Conservation (phyloP, 2,888 invertebrate species). For the Melinaea menophilus region DNA sequence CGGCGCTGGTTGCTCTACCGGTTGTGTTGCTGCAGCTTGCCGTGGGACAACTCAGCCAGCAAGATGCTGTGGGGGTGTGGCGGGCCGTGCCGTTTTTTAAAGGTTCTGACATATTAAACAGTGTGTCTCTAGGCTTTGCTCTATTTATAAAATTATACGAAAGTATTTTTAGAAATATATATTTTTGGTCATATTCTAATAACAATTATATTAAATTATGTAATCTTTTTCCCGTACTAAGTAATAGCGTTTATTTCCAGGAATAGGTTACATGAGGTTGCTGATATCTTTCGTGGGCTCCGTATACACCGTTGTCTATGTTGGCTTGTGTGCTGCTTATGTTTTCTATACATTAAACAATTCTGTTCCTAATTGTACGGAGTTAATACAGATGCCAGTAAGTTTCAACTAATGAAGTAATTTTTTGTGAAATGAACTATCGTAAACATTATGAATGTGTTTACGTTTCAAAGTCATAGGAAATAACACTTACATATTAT, state of each 20-base stretch:
- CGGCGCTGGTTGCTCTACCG: conserved; percentile 75
- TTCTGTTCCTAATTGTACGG: conserved; percentile 75
- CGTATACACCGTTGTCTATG: conserved; percentile 77
- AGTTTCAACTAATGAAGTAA: conserved; percentile 33
- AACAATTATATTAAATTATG: no score
- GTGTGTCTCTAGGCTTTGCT: no score
- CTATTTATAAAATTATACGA: no score
- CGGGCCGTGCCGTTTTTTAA: conserved; percentile 81
- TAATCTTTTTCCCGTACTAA: no score
- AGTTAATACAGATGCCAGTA: conserved; percentile 58
- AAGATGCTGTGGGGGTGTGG: conserved; percentile 81
- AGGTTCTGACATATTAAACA: conserved; percentile 56
- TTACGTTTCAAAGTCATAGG: no score
- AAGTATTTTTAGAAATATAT: no score
- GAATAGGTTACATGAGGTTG: conserved; percentile 80
- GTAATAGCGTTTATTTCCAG: conserved; percentile 55
- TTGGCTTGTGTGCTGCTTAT: conserved; percentile 75
- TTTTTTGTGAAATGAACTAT: not conserved
- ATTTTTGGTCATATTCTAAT: no score
- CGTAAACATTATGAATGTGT: conserved; percentile 6
- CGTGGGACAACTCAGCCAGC: conserved; percentile 81
- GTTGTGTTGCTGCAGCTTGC: conserved; percentile 79
- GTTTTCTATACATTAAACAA: conserved; percentile 77
- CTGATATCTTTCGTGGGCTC: conserved; percentile 73
- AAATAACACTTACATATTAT: no score